Conservation (phyloP, 2,888 invertebrate species). For the Melangyna quadrimaculata region DNA sequence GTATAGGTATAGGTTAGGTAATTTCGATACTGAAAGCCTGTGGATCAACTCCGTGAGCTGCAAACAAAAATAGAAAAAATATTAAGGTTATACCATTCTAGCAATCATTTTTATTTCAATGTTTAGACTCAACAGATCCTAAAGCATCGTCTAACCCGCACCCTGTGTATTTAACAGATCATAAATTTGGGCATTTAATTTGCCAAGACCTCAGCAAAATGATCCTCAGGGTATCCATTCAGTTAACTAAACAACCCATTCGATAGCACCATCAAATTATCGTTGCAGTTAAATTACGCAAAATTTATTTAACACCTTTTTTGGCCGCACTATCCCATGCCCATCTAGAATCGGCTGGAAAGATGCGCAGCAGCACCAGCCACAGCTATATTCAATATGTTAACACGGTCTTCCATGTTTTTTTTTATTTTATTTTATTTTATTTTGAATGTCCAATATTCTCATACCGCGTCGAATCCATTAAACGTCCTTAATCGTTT, state of each 20-base stretch:
- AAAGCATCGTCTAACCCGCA: slow-evolving; percentile 32
- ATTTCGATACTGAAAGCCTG: too few species aligned
- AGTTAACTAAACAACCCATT: slow-evolving; percentile 72
- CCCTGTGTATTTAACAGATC: slow-evolving; percentile 65
- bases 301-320: slow-evolving; percentile 78
- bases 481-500: slow-evolving; percentile 72
- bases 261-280: slow-evolving; percentile 72
- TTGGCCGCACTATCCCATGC: neutral
- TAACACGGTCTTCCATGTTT: slow-evolving; percentile 59
- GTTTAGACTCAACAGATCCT: slow-evolving; percentile 16
- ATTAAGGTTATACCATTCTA: neutral
- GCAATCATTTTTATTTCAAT: slow-evolving; percentile 4
- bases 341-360: neutral
- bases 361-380: neutral
- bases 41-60: too few species aligned
- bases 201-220: slow-evolving; percentile 12
- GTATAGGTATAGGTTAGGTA: too few species aligned
- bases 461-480: slow-evolving; percentile 70
- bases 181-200: slow-evolving; percentile 68
- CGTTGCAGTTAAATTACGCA: slow-evolving; percentile 72
- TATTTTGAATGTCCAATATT: slow-evolving; percentile 54
- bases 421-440: too few species aligned
- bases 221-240: slow-evolving; percentile 64
- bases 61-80: neutral
- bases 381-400: neutral